These are phyloP conservation scores for Gymnocypris eckloni DNA, from an alignment of 2,797 vertebrate genomes.

Conservation along the genomic window DNA sequence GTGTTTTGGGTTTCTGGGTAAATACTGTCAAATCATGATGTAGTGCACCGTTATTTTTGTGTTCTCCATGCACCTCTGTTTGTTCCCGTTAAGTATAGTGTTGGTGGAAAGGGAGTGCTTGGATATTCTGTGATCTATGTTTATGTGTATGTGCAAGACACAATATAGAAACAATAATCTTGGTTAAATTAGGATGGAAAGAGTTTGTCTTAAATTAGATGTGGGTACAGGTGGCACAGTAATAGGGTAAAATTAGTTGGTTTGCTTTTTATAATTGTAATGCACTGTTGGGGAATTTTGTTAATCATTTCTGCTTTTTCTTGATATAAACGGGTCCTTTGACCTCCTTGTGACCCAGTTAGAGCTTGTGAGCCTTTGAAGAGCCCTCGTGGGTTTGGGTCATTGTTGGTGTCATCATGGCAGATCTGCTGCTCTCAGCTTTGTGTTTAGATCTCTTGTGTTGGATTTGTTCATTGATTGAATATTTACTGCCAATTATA, in stretches of 20 bases:
- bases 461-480: not conserved
- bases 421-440: not conserved
- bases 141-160: not conserved
- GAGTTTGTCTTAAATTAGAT: not conserved
- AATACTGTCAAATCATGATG: not conserved
- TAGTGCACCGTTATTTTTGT: not conserved
- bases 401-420: not conserved
- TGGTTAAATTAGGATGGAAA: not conserved
- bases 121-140: not conserved
- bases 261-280: not conserved
- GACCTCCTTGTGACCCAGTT: not conserved
- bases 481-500: not conserved
- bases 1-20: not conserved
- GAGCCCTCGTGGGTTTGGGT: not conserved
- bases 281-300: not conserved
- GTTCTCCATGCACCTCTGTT: not conserved
- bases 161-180: not conserved
- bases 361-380: not conserved
- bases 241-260: no score
- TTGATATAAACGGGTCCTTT: not conserved
- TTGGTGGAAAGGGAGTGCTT: not conserved
- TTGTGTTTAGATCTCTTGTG: not conserved
- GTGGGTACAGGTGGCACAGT: not conserved
- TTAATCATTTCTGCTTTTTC: slow-evolving; percentile 14
- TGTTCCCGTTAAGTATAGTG: not conserved